These are phyloP conservation scores for Eurypyga helias DNA, from an alignment of 2,113 vertebrate genomes.

Conservation along the genomic window DNA sequence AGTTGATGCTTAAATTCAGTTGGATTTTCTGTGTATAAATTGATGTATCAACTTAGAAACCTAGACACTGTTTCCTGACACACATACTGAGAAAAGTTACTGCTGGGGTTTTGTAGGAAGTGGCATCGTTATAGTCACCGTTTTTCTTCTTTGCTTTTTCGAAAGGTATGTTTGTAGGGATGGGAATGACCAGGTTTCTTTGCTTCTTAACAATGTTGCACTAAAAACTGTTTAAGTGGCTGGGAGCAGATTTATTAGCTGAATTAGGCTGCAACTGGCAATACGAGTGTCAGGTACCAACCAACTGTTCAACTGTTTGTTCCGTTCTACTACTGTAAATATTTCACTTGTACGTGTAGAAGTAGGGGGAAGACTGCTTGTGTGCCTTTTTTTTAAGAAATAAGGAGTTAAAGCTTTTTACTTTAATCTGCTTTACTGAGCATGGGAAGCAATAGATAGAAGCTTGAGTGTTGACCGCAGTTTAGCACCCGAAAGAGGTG, in stretches of 20 bases:
- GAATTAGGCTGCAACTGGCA: neutral
- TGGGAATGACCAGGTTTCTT: neutral
- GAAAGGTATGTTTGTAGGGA: neutral
- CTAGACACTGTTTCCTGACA: neutral
- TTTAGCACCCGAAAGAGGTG: fast-evolving
- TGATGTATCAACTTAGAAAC: neutral
- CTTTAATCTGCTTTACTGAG: neutral
- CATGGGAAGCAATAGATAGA: neutral
- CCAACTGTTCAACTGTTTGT: neutral
- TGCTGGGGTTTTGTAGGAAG: neutral
- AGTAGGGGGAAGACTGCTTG: fast-evolving
- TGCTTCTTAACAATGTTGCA: neutral
- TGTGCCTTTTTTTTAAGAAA: neutral
- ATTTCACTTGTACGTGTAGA: neutral
- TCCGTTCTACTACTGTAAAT: neutral
- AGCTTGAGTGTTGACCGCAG: neutral
- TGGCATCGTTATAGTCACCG: neutral
- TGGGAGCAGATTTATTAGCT: neutral
- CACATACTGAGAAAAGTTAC: neutral
- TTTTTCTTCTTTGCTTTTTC: neutral
- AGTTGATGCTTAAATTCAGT: neutral
- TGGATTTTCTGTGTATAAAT: neutral
- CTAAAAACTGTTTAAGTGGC: neutral
- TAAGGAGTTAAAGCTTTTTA: neutral
- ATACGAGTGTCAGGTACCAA: neutral